Base-by-base conservation (phyloP, 2,797 vertebrate genomes). In the Scyliorhinus canicula region DNA sequence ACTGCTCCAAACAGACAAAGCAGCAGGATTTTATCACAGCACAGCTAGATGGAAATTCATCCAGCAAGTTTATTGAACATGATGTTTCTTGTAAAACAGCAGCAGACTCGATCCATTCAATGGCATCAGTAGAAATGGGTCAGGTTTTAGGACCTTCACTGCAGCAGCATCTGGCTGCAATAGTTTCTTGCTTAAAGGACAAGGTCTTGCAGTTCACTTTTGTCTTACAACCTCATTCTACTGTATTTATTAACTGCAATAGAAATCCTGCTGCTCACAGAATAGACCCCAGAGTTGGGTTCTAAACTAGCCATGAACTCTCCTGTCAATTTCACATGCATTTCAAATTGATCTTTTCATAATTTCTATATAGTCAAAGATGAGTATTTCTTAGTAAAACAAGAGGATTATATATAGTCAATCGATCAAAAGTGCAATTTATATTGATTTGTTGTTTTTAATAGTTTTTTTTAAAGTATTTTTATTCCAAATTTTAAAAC, bases 41-140 rank as follows among this genome's bases (percentile, higher is more conserved):
- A 94, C 67, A 74, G 47, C 14, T 21, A 60, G 16, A 71, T 94
- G 93, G 74, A 94, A 69, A 94, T 93, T 69, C 67, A n/a, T 31
- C 11, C 47, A 50, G 24, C 19, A 21, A 74, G 47, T 74, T 74
- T 74, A 93, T 31, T 93, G 47, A 93, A 71, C 67, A n/a, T 19
- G 28, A 35, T 16, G 31, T 69, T 35, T 74, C 57, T 71, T 52
- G 47, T 71, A 52, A 94, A 94, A 71, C 31, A 26, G 93, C 28
- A 93, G 60, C 40, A 74, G 44, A 94, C 26, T 74, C 35, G 21
- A 94, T 74, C 67, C 19, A 52, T 94, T 47, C 16, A 74, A 74
- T 50, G 47, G 67, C 67, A 94, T 74, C 47, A 74, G 71, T 69
- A 44, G 28, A 71, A 94, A 55, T 35, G 31, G 7, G 6, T 94